Conservation (phyloP, 2,113 vertebrate genomes). For the Glaucomys volans region DNA sequence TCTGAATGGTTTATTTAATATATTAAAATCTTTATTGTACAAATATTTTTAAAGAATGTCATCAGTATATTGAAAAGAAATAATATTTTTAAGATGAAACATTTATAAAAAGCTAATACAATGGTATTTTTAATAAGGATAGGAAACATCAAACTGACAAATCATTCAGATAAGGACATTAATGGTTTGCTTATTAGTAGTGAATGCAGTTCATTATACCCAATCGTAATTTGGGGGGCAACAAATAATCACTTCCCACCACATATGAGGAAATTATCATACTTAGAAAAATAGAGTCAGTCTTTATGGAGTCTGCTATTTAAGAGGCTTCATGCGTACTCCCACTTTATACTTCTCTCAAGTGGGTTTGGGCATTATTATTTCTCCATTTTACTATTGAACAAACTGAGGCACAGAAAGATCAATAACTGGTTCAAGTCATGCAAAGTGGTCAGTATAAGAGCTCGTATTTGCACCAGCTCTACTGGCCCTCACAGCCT, state of each 20-base stretch:
- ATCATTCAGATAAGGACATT: neutral
- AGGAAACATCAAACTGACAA: neutral
- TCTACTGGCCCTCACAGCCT: neutral
- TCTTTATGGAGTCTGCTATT: neutral
- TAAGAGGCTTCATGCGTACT: neutral
- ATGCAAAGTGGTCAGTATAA: neutral
- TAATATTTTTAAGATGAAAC: slow-evolving; percentile 6
- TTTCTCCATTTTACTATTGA: neutral
- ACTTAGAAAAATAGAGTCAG: neutral
- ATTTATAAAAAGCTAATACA: neutral
- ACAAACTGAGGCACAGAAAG: neutral
- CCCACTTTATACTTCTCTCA: neutral
- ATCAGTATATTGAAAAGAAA: neutral
- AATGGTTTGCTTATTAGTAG: neutral
- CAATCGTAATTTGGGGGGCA: neutral
- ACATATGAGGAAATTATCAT: neutral
- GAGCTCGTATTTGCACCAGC: neutral
- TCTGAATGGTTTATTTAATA: neutral
- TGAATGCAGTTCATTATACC: neutral
- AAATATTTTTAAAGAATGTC: neutral
- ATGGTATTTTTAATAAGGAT: neutral
- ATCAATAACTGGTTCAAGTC: neutral
- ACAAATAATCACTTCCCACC: neutral
- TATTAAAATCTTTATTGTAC: neutral
- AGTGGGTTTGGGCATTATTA: neutral